phyloP scores from a whole-genome alignment of 2,797 vertebrate genomes.

The Presbytis comata region DNA sequence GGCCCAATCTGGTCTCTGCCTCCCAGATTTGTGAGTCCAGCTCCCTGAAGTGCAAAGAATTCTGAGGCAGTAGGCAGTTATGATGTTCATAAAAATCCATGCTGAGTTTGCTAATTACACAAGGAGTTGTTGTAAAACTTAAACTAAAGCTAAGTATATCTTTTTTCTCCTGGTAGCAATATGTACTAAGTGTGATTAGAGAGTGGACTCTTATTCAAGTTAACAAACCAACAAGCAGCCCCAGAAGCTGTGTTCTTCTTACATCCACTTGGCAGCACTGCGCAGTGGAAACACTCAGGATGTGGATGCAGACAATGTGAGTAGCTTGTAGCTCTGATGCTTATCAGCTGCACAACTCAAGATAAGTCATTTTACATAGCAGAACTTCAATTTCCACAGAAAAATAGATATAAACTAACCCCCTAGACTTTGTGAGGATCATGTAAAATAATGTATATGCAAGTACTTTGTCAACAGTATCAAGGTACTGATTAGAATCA shows the following conservation, averaged over 20 bases:
- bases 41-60: not conserved
- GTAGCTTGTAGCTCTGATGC: not conserved
- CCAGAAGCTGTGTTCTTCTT: not conserved
- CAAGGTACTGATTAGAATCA: not conserved
- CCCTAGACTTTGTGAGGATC: not conserved
- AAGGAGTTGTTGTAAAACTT: slow-evolving; percentile 3
- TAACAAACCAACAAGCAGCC: not conserved
- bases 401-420: not conserved
- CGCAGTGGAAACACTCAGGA: not conserved
- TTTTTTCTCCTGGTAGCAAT: not conserved
- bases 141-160: not conserved
- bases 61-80: not conserved
- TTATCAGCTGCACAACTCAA: not conserved
- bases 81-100: not conserved
- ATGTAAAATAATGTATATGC: slow-evolving; percentile 45
- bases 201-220: not conserved
- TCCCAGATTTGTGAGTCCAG: not conserved
- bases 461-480: slow-evolving; percentile 76
- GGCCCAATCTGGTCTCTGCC: not conserved
- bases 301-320: not conserved
- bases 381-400: not conserved
- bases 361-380: not conserved
- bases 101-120: not conserved
- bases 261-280: not conserved
- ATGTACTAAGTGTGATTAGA: not conserved